These are phyloP conservation scores for Papilio machaon DNA, from an alignment of 1,140 invertebrate genomes.

Conservation along the genomic window DNA sequence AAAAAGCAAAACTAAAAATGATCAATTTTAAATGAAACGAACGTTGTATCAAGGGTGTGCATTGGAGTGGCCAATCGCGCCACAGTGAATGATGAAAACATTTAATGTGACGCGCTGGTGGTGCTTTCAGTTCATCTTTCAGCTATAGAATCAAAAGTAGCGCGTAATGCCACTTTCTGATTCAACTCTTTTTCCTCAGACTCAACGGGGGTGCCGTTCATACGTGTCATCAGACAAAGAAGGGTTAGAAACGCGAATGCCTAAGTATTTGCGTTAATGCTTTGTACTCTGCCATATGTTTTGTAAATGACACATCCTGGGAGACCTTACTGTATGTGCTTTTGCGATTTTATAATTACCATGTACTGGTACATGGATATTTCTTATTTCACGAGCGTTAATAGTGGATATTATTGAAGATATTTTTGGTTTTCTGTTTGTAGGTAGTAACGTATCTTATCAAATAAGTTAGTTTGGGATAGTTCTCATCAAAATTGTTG, in stretches of 20 bases:
- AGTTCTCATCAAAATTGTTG: too few species aligned
- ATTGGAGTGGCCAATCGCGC: constrained; percentile 26
- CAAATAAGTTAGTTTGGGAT: too few species aligned
- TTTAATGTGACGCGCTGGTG: background rate
- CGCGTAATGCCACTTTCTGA: constrained; percentile 39
- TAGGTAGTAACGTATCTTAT: too few species aligned
- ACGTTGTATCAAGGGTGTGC: constrained; percentile 3
- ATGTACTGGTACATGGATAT: background rate
- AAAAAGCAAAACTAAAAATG: background rate
- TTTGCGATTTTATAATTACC: constrained; percentile 32
- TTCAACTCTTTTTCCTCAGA: constrained; percentile 39
- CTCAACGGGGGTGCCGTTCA: constrained; percentile 31
- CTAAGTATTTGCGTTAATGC: constrained; percentile 38
- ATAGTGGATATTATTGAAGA: background rate
- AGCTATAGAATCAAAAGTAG: constrained; percentile 27
- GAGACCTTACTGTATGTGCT: constrained; percentile 20
- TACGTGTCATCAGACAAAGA: constrained; percentile 40
- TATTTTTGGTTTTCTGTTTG: background rate
- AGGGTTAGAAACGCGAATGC: constrained; percentile 38
- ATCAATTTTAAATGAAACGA: constrained; percentile 16
- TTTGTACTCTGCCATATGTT: constrained; percentile 37
- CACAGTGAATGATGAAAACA: constrained; percentile 28
- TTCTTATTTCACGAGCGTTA: background rate
- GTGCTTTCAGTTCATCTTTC: constrained; percentile 11
- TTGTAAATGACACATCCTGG: constrained; percentile 27